Conservation (phyloP, 1,140 invertebrate species). For the Homalodisca vitripennis region DNA sequence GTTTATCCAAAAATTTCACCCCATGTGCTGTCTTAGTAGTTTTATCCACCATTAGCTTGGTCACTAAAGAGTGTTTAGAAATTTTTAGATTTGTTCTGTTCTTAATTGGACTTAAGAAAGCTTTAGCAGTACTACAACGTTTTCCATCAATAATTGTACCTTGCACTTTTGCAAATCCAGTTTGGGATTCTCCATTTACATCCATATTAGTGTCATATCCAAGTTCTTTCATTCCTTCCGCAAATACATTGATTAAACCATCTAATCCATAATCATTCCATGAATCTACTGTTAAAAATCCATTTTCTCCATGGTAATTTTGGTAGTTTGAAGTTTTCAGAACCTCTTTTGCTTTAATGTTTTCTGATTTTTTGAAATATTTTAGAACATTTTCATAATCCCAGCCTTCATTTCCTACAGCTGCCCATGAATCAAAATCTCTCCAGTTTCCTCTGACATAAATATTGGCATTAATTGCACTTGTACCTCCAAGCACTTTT, state of each 20-base stretch:
- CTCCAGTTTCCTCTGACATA: constrained; percentile 87
- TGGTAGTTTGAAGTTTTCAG: constrained; percentile 42
- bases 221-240: constrained; percentile 41
- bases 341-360: constrained; percentile 48
- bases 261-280: constrained; percentile 54
- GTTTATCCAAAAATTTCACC: constrained; percentile 53
- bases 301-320: constrained; percentile 45
- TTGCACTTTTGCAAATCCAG: constrained; percentile 46
- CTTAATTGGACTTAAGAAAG: constrained; percentile 67
- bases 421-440: constrained; percentile 91
- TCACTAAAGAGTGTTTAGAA: constrained; percentile 62
- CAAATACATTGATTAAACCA: constrained; percentile 41
- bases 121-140: constrained; percentile 68
- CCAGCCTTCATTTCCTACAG: constrained; percentile 85
- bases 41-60: constrained; percentile 72
- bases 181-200: constrained; percentile 52
- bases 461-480: constrained; percentile 92
- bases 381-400: constrained; percentile 81
- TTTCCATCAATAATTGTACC: constrained; percentile 66
- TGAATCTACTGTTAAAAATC: constrained; percentile 41
- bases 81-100: constrained; percentile 64
- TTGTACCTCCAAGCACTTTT: constrained; percentile 90
- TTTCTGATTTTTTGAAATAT: constrained; percentile 86
- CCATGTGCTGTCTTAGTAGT: constrained; percentile 70
- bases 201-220: constrained; percentile 54